Evolutionary conservation across 1,140 invertebrate genomes (phyloP).

Genomic region (Diorhabda elongata): DNA sequence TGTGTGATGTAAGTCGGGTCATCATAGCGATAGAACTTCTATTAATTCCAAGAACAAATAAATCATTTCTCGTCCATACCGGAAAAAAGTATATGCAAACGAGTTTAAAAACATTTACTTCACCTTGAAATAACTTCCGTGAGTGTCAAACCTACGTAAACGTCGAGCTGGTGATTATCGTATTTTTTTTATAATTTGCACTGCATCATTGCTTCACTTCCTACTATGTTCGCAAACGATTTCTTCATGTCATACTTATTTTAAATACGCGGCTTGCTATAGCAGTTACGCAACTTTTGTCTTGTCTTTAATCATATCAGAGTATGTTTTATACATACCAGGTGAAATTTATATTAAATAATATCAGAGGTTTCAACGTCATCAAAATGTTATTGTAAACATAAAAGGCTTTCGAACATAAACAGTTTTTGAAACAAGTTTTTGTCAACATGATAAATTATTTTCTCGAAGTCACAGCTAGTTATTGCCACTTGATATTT

Average conservation of each 20-base stretch:
- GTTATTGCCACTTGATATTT: too few species aligned
- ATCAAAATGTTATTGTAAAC: too few species aligned
- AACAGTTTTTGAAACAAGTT: too few species aligned
- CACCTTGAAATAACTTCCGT: slow-evolving; percentile 24
- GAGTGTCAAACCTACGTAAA: slow-evolving; percentile 23
- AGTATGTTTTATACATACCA: background rate
- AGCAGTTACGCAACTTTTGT: background rate
- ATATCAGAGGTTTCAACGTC: too few species aligned
- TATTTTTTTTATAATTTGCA: slow-evolving; percentile 18
- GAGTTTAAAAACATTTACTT: slow-evolving; percentile 20
- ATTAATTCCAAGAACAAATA: background rate
- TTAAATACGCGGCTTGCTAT: slow-evolving; percentile 1
- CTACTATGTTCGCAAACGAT: slow-evolving; percentile 12
- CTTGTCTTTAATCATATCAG: background rate
- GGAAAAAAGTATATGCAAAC: slow-evolving; percentile 20
- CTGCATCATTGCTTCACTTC: slow-evolving; percentile 16
- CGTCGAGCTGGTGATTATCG: slow-evolving; percentile 15
- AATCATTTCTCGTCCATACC: slow-evolving; percentile 5
- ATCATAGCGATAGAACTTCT: too few species aligned
- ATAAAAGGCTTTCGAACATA: too few species aligned
- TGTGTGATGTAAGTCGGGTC: too few species aligned
- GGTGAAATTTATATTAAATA: background rate
- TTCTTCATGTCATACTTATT: slow-evolving; percentile 17
- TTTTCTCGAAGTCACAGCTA: too few species aligned
- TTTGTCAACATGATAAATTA: too few species aligned